Evolutionary conservation across 2,797 vertebrate species (phyloP), one percentile per base, ranked within the genome.

Genomic region (Astyanax mexicanus): DNA sequence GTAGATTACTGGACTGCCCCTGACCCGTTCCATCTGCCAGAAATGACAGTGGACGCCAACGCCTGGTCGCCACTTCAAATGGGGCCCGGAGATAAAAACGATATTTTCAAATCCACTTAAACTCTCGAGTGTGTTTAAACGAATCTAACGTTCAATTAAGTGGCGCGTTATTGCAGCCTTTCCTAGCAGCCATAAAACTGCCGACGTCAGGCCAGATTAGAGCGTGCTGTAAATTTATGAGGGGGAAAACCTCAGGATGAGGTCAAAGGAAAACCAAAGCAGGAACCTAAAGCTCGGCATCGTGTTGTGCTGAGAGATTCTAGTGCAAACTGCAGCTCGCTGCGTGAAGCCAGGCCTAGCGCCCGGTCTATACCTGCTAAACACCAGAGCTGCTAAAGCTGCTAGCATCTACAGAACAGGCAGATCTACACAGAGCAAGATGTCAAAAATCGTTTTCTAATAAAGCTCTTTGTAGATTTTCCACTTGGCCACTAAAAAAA

Each of bases 1-100:
- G 83, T 70, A 85, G 85, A 89, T 90, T 88, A 81, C 80, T 85
- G 89, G 82, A 76, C 67, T 79, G 83, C 82, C 80, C 72, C 79
- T 88, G 89, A 91, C 84, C 83, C 70, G 7, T 58, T 90, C 83
- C 85, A 89, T 92, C 90, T 90, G 91, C 84, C 88, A 84, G 80
- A 81, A 65, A 80, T 82, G 87, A 88, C 86, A 85, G 79, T 71
- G 58, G 78, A 86, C 70, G 79, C 76, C 87, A 77, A 58, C 25
- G 17, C 42, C 83, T 88, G 89, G 88, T 88, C 85, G 70, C 52
- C 54, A 79, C 86, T 89, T 89, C 84, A 90, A 88, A 89, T 84
- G 75, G 81, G 27, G 72, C 75, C 45, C 52, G 74, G 74, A 85
- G 85, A 88, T 88, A 81, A 81, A 89, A 77, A 81, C 10, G 61